phyloP scores from a whole-genome alignment of 2,888 invertebrate species.

The Andrena marginata region DNA sequence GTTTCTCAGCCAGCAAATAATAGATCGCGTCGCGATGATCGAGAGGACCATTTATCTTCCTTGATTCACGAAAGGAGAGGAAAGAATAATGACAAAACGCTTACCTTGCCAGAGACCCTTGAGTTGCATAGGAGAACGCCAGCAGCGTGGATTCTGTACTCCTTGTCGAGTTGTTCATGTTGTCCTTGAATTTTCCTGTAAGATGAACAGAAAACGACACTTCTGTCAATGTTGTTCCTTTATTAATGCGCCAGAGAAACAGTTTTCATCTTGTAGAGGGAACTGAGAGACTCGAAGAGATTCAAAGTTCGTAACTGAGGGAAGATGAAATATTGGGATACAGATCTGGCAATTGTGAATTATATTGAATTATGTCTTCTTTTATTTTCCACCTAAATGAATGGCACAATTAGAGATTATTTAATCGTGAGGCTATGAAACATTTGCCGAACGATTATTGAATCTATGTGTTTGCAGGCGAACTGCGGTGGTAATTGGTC shows the following conservation, averaged over 20 bases:
- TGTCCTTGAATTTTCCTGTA: conserved; percentile 89
- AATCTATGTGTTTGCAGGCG: not conserved
- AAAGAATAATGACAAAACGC: conserved; percentile 71
- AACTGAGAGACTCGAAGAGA: not conserved
- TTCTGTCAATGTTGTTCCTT: not conserved
- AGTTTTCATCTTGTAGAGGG: not conserved
- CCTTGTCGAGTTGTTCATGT: conserved; percentile 89
- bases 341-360: too few relatives aligned
- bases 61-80: conserved; percentile 43
- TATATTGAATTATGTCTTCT: too few relatives aligned
- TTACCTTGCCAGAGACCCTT: conserved; percentile 88
- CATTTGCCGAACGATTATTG: not conserved
- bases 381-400: not conserved
- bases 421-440: not conserved
- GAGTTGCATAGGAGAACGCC: conserved; percentile 88
- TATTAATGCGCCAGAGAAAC: not conserved
- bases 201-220: conserved; percentile 42
- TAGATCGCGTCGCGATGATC: conserved; percentile 60
- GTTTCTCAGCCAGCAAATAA: conserved; percentile 53
- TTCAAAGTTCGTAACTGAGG: not conserved
- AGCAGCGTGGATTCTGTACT: conserved; percentile 89
- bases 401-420: not conserved
- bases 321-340: too few relatives aligned
- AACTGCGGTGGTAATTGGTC: too few relatives aligned
- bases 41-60: conserved; percentile 64